Conservation (phyloP, 2,888 invertebrate species). For the Dicyrtoma fusca region DNA sequence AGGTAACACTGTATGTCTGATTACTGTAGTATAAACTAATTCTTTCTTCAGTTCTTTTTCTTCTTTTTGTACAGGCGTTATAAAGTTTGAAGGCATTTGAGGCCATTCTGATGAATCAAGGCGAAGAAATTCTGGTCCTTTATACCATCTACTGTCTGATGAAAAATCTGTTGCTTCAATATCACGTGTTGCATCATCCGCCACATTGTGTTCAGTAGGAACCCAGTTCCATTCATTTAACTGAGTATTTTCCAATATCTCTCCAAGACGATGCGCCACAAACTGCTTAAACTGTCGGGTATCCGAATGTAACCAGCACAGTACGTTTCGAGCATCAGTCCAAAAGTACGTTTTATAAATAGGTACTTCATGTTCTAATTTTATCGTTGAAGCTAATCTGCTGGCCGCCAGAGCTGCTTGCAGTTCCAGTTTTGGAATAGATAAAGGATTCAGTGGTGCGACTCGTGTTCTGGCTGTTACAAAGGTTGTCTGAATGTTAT, state of each 20-base stretch:
- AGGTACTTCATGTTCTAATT: background rate
- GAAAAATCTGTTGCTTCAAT: conserved; percentile 13
- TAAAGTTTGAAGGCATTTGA: background rate
- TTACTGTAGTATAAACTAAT: no score
- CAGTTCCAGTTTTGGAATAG: conserved; percentile 13
- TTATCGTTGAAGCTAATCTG: background rate
- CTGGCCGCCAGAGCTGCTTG: conserved; percentile 20
- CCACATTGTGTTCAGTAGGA: conserved; percentile 48
- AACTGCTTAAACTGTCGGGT: no score
- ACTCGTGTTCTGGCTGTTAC: conserved; percentile 4
- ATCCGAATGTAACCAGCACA: no score
- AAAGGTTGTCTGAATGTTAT: background rate
- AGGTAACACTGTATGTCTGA: no score
- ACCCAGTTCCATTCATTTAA: conserved; percentile 49
- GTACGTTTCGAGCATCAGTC: no score
- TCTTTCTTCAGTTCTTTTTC: no score
- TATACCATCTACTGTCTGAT: conserved; percentile 42
- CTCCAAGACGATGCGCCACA: no score
- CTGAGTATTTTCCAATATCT: no score
- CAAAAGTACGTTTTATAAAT: conserved; percentile 6
- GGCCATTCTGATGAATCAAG: conserved; percentile 42
- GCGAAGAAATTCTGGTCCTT: conserved; percentile 49
- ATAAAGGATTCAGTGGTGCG: conserved; percentile 14
- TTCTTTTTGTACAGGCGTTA: no score
- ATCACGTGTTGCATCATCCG: conserved; percentile 52